Base-by-base conservation (phyloP, 2,797 vertebrate species). In the Poecilia velifera region DNA sequence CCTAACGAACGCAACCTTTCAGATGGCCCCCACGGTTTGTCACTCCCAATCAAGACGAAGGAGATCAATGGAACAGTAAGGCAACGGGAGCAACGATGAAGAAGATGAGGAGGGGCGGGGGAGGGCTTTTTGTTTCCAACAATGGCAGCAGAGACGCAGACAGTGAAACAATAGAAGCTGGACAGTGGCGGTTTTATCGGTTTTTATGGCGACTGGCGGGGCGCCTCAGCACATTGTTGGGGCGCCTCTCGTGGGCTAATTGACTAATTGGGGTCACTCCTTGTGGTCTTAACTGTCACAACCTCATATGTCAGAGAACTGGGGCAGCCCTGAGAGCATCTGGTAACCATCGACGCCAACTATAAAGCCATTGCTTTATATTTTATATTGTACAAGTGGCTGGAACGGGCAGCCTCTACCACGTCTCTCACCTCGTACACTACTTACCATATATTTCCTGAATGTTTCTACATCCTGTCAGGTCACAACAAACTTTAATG, bases 1-100 rank as follows among this genome's bases (percentile, higher is more conserved):
- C 89, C n/a, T 93, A 94, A 95, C 80, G 82, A 93, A 94, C 46
- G 39, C 85, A 93, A 92, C 94, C 93, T 90, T 91, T 92, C 74
- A 78, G 86, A 78, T 14, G 84, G 86, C 86, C 89, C 89, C 83
- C 72, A 20, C 71, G 64, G 90, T 91, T 89, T 92, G 94, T 95
- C 93, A 86, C 77, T 87, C 83, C 91, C 87, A 92, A 92, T 94
- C 91, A 93, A 80, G 80, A 90, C 86, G 84, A 86, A 76, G 77
- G 86, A 90, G 92, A 94, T 94, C 91, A 91, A 93, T 93, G 88
- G 78, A 72, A 31, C 59, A 80, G 76, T 81, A 43, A 73, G 77
- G 77, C n/a, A 22, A 84, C 73, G 72, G 83, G 84, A 74, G 34
- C 75, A 74, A 77, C 0, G 79, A 82, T 14, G 83, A 87, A 36